Conservation (phyloP, 2,113 vertebrate genomes). For the Ahaetulla prasina region DNA sequence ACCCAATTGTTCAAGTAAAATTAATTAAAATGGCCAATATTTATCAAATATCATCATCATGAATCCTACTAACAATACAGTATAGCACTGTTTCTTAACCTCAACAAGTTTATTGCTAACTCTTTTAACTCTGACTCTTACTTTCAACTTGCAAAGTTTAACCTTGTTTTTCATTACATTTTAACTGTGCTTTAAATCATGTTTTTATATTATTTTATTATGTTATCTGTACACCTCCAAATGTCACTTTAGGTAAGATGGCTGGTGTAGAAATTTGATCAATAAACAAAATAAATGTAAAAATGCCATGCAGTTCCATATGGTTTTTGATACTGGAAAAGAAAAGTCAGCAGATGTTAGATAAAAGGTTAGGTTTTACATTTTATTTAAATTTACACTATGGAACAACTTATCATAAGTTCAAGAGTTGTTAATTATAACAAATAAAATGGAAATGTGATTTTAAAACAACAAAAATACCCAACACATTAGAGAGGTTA, state of each 20-base stretch:
- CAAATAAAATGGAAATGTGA: background rate
- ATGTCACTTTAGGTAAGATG: background rate
- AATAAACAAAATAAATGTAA: background rate
- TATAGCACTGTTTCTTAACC: background rate
- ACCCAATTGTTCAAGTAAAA: background rate
- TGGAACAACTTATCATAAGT: background rate
- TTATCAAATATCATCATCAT: background rate
- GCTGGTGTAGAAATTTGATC: background rate
- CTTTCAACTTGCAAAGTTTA: background rate
- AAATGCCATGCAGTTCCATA: background rate
- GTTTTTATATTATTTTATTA: background rate
- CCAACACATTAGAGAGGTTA: background rate
- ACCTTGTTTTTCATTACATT: background rate
- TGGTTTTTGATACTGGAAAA: background rate
- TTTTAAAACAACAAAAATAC: background rate
- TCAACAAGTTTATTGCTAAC: background rate
- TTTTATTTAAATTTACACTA: background rate
- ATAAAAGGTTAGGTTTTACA: background rate
- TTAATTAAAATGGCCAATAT: background rate
- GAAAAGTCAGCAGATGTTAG: background rate
- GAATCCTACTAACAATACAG: background rate
- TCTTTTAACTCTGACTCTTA: background rate
- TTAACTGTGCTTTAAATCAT: background rate
- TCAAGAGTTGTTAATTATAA: background rate
- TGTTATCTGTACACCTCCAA: background rate